Evolutionary conservation across 2,888 invertebrate genomes (phyloP).

Genomic region (Eupithecia subumbrata): DNA sequence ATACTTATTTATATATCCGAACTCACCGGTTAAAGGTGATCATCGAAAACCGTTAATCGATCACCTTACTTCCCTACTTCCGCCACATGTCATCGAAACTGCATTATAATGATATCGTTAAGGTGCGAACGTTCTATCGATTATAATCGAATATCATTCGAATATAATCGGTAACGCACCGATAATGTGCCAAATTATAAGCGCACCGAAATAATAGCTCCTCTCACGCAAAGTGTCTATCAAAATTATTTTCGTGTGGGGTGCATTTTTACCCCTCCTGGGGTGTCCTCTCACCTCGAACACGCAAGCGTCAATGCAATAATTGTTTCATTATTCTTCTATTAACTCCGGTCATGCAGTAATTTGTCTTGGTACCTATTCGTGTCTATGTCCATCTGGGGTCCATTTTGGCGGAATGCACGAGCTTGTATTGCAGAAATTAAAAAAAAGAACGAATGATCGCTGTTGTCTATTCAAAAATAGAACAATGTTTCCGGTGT

Average conservation of each 20-base stretch:
- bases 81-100: conserved; percentile 60
- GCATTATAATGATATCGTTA: conserved; percentile 69
- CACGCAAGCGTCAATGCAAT: conserved; percentile 78
- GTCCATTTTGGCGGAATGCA: conserved; percentile 14
- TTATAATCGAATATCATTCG: conserved; percentile 70
- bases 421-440: neutral
- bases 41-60: conserved; percentile 25
- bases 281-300: conserved; percentile 59
- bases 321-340: conserved; percentile 84
- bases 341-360: conserved; percentile 77
- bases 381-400: conserved; percentile 26
- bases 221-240: conserved; percentile 82
- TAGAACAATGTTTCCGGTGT: neutral
- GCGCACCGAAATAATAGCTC: conserved; percentile 68
- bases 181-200: conserved; percentile 81
- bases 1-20: neutral
- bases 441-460: too few relatives aligned
- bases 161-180: conserved; percentile 73
- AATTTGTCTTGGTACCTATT: conserved; percentile 58
- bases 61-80: conserved; percentile 34
- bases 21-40: neutral
- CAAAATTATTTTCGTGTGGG: conserved; percentile 80
- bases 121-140: conserved; percentile 75
- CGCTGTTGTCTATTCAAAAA: neutral
- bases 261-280: conserved; percentile 64